A percentile compares a stretch with the other conserved stretches of the same genome.
phyloP scores from a whole-genome alignment of 2,797 vertebrate genomes.

The Serranus cabrilla region DNA sequence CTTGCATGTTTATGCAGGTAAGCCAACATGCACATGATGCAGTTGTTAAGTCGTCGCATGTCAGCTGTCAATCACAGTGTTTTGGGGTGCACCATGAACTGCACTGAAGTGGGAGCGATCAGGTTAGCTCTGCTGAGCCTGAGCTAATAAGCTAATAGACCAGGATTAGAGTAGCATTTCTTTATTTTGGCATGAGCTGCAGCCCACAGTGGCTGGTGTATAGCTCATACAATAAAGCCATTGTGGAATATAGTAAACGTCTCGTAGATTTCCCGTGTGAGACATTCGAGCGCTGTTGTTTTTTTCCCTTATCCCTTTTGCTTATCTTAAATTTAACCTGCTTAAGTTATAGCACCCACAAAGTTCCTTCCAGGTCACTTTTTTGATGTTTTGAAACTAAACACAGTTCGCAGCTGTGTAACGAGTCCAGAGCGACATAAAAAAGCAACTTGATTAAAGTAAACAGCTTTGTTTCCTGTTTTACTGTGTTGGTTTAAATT shows the following conservation, averaged over 20 bases:
- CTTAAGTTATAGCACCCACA: background rate
- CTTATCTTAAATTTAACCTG: constrained; percentile 2
- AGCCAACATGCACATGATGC: background rate
- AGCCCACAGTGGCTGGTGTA: background rate
- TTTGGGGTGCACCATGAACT: background rate
- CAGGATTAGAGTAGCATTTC: constrained; percentile 25
- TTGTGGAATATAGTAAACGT: constrained; percentile 1
- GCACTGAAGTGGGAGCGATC: constrained; percentile 2
- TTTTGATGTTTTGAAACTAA: constrained; percentile 29
- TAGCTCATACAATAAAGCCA: constrained; percentile 17
- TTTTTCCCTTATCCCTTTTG: background rate
- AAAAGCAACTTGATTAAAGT: background rate
- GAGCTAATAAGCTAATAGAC: constrained; percentile 23
- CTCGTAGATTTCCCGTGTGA: background rate
- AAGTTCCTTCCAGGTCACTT: constrained; percentile 22
- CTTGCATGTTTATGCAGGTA: background rate
- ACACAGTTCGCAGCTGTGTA: constrained; percentile 19
- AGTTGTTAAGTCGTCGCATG: background rate
- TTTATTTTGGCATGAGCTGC: constrained; percentile 25
- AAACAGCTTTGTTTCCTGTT: constrained; percentile 2
- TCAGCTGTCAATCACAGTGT: constrained; percentile 7
- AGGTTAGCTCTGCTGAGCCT: constrained; percentile 9
- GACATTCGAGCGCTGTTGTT: constrained; percentile 1
- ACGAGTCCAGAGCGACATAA: background rate
- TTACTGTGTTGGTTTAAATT: background rate